Evolutionary conservation across 2,797 vertebrate species (phyloP), one percentile per base, ranked within the genome.

Genomic region (Pseudochaenichthys georgianus): DNA sequence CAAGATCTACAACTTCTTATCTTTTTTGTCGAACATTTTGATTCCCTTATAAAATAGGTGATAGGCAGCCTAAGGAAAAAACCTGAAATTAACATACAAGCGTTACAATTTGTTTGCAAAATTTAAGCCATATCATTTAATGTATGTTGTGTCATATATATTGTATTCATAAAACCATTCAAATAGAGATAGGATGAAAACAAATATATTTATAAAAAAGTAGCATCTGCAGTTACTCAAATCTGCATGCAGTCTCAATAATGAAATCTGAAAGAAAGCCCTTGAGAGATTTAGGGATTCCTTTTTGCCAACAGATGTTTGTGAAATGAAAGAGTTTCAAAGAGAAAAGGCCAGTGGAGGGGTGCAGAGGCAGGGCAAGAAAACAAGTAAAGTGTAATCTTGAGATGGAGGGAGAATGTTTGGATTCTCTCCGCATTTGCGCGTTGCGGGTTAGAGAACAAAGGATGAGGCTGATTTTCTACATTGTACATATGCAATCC

Each of bases 231-330:
- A 83, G 80, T 74, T 72, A 85, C 69, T 90, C 87, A 82, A 90
- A 87, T 93, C 87, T 84, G 81, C 87, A 88, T 93, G 88, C 84
- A 88, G 81, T 85, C 81, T 67, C 75, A 75, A 84, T 93, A 91
- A 94, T 92, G 86, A 86, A 90, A 92, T 91, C 78, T 89, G 86
- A 93, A 84, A 87, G 89, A 88, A 91, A 90, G 88, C 89, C 89
- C 85, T 88, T 79, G 88, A 89, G 90, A 90, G 91, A 91, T 89
- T 3, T 86, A 92, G 87, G 91, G 88, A 91, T 89, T 92, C 88
- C 86, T 84, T 59, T 88, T 84, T 87, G 89, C 91, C 91, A 91
- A 83, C 92, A 93, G 88, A 93, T 93, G 92, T 91, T 92, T 91
- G 83, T 78, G 85, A 87, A 92, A 93, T 89, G 86, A 93, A 92